phyloP scores from a whole-genome alignment of 2,113 vertebrate species.

The Piaya cayana region DNA sequence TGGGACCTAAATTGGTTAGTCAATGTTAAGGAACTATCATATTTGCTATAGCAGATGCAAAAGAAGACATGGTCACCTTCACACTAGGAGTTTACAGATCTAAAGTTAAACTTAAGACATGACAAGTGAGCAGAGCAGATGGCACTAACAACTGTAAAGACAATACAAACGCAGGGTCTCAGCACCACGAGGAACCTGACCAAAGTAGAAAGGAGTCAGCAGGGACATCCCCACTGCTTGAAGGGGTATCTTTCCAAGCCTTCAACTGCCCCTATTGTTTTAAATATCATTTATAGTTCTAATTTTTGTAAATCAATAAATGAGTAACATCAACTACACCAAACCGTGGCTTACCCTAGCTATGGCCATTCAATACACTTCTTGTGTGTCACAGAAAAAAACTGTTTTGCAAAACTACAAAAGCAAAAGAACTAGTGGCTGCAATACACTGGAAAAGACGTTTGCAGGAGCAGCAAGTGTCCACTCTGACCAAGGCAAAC shows the following conservation, averaged over 20 bases:
- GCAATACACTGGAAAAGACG: not conserved
- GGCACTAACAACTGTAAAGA: not conserved
- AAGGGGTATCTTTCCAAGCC: fast-evolving
- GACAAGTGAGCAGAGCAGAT: not conserved
- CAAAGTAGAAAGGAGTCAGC: not conserved
- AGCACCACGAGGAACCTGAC: not conserved
- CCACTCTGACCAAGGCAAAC: not conserved
- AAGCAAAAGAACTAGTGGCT: not conserved
- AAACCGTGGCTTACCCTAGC: not conserved
- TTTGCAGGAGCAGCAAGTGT: not conserved
- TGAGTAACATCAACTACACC: not conserved
- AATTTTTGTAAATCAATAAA: not conserved
- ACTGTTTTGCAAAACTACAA: not conserved
- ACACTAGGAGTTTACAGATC: not conserved
- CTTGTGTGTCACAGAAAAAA: not conserved
- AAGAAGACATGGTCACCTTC: not conserved
- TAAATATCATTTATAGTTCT: not conserved
- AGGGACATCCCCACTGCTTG: not conserved
- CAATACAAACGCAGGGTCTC: not conserved
- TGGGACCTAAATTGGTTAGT: not conserved
- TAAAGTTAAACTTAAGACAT: not conserved
- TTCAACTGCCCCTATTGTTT: not conserved
- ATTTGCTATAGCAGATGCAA: not conserved
- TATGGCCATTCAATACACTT: fast-evolving
- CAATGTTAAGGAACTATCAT: not conserved